Base-by-base conservation (phyloP, 2,888 invertebrate genomes). In the Nymphalis polychloros region DNA sequence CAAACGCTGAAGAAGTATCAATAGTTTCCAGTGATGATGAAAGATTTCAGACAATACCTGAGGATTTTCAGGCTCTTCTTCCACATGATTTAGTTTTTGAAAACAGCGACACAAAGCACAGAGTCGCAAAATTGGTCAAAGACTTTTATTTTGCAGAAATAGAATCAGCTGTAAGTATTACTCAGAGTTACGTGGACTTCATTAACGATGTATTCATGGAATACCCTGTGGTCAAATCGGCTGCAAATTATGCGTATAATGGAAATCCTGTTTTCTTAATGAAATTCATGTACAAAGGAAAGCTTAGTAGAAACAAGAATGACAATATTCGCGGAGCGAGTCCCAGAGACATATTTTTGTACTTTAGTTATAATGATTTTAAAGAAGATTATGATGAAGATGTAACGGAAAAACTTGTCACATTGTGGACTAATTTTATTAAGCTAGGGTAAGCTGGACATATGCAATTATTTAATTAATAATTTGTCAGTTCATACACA, bases 81-180 rank as follows among this genome's bases (percentile, higher is more conserved):
- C 92, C 92, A 50, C 84, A 75, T 64, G 89, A 92, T 73, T 78
- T 92, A 69, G 74, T 76, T 68, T 87, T 89, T 73, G 77, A 79
- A 0, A 78, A 76, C 66, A 73, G 81, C 13, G 68, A 73, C 0
- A 74, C 76, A 0, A 84, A 77, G 69, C 59, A 77, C 1, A 84
- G 77, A 73, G 73, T 92, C 10, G 84, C 81, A 0, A 78, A 81
- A 59, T 71, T 86, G n/a, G 82, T 88, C 0, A 88, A 85, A 72
- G 80, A 84, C 3, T 86, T 85, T 74, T 92, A 92, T 70, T 86
- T 91, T 71, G 75, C 71, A 13, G 79, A 79, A 2, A 74, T 77
- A 17, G 75, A 78, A 10, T 71, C 74, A 2, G 27, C 68, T 10
- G 72, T 74, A 10, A 74, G 69, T 61, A 71, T 75, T 2, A 53